Evolutionary conservation across 2,113 vertebrate genomes (phyloP).

Genomic region (Ceyx margarethae): DNA sequence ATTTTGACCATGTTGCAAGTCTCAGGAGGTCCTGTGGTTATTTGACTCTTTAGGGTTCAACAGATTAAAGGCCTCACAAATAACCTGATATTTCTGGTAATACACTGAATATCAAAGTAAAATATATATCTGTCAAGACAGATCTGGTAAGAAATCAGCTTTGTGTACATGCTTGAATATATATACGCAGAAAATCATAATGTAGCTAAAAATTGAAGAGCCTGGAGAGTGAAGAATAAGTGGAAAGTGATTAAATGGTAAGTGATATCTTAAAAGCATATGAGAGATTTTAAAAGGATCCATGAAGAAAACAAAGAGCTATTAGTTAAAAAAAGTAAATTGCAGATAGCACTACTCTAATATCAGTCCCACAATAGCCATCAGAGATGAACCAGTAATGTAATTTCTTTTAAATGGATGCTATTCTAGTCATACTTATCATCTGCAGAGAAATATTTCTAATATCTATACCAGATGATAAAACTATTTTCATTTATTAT

Average conservation of each 20-base stretch:
- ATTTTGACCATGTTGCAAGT: neutral
- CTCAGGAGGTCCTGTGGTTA: neutral
- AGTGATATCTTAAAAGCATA: constrained; percentile 65
- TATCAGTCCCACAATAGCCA: constrained; percentile 54
- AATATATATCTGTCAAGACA: neutral
- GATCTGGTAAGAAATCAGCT: neutral
- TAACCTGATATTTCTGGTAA: neutral
- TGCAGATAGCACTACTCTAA: constrained; percentile 28
- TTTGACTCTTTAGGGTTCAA: neutral
- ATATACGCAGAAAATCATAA: neutral
- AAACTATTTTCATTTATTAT: constrained; percentile 68
- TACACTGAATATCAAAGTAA: neutral
- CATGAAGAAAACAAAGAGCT: constrained; percentile 59
- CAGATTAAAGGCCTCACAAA: neutral
- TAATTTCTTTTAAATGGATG: constrained; percentile 64
- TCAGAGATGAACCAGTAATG: constrained; percentile 50
- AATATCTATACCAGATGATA: constrained; percentile 62
- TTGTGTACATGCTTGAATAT: neutral
- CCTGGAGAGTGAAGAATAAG: constrained; percentile 45
- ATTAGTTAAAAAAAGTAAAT: constrained; percentile 67
- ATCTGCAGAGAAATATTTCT: constrained; percentile 58
- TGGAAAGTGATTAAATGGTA: constrained; percentile 62
- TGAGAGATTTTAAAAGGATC: constrained; percentile 53
- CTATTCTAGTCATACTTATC: constrained; percentile 66
- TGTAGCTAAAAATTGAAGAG: constrained; percentile 19